Base-by-base conservation (phyloP, 1,140 invertebrate genomes). In the Onthophagus taurus region DNA sequence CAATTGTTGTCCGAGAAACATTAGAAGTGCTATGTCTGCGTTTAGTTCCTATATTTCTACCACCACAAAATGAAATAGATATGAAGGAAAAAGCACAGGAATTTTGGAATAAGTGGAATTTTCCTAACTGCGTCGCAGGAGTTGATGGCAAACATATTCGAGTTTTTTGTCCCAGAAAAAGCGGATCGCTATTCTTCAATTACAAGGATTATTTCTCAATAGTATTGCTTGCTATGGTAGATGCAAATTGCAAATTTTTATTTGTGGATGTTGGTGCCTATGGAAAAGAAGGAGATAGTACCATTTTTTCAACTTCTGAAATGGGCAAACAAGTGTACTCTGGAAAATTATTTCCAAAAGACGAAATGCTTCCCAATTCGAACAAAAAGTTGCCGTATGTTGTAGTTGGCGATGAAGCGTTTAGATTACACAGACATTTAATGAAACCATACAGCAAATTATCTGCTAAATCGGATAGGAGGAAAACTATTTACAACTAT, bases 61-160 rank as follows among this genome's bases (percentile, higher is more conserved):
- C 53, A 16, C 18, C 34, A 8, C 48, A 31, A 6, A 38, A n/a
- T 9, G 30, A 45, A 35, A 30, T 26, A n/a, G 23, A 35, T 12
- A 42, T 52, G 2, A 49, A 48, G 43, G 17, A 50, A 44, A 58
- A 59, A 20, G 55, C 58, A 24, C 31, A 49, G 24, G 35, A 54
- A 43, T 69, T 67, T 59, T 57, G 59, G 47, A 42, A 57, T 33
- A 50, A 31, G 45, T 71, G 66, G 63, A 61, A 68, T 55, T 69
- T 72, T 54, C 68, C 68, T n/a, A 57, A 66, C 35, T 70, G 66
- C 50, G 44, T 68, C 20, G 66, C 64, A 18, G 61, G 65, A 3
- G 50, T 74, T 7, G 67, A 72, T 55, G 67, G 65, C n/a, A 71
- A 71, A 54, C 65, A 69, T 52, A 51, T 69, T 3, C 50, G 44